A percentile compares a stretch with the other conserved stretches of the same genome.
These are phyloP conservation scores for Notolabrus celidotus DNA, from an alignment of 2,797 vertebrate genomes.

Conservation along the genomic window DNA sequence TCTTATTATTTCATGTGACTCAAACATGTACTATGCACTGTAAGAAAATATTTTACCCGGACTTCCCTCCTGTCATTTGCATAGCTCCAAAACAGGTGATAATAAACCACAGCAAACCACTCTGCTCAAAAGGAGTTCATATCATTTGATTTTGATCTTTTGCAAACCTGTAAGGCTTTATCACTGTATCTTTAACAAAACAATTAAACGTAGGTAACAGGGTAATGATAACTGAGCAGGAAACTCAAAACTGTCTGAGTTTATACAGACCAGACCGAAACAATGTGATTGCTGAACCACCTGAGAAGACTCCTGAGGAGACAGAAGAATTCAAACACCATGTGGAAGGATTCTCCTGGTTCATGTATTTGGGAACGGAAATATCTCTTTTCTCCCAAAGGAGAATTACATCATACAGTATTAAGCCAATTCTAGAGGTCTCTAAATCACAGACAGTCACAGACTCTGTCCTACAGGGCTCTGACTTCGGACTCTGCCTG, in stretches of 20 bases:
- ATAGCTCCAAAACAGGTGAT: constrained; percentile 1
- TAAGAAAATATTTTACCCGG: too few relatives aligned
- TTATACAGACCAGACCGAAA: constrained; percentile 45
- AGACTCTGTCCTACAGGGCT: constrained; percentile 34
- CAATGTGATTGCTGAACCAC: constrained; percentile 39
- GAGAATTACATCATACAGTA: constrained; percentile 48
- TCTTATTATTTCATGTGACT: constrained; percentile 3
- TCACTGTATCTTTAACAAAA: constrained; percentile 16
- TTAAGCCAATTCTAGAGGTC: constrained; percentile 39
- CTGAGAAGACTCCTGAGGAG: constrained; percentile 38
- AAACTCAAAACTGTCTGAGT: constrained; percentile 22
- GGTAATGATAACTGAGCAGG: constrained; percentile 12
- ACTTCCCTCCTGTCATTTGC: neutral
- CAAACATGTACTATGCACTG: constrained; percentile 29
- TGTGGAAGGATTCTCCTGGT: constrained; percentile 47
- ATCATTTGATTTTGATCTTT: neutral
- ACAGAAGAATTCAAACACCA: constrained; percentile 49
- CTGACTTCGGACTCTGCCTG: constrained; percentile 40
- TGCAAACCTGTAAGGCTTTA: constrained; percentile 5
- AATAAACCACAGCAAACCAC: constrained; percentile 12
- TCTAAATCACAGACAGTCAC: constrained; percentile 53
- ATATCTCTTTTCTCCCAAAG: constrained; percentile 45
- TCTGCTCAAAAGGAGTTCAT: constrained; percentile 3
- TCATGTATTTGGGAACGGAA: constrained; percentile 50
- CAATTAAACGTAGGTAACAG: constrained; percentile 2